Evolutionary conservation across 1,140 invertebrate genomes (phyloP), one percentile per base, ranked within the genome.

Genomic region (Akabosia matsudoensis): DNA sequence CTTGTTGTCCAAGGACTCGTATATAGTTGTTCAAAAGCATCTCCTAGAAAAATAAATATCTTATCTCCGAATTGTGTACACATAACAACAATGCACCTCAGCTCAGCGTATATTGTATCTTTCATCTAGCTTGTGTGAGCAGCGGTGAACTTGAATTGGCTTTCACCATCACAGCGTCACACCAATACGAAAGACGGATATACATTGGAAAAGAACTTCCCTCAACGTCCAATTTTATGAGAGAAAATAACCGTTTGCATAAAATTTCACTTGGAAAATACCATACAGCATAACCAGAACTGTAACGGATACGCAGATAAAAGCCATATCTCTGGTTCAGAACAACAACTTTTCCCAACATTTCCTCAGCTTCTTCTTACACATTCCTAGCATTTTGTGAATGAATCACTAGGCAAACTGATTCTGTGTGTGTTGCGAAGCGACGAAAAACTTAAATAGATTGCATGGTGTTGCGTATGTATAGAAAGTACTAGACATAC

Each of bases 251-350:
- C 61, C 61, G 61, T 67, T 67, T 67, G 61, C 61, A 67, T 67
- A 67, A 67, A 67, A 67, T 67, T 67, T 67, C 61, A 67, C 61
- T 67, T 67, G 61, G 61, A 67, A 67, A 67, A 30, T 67, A n/a
- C 61, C 30, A 67, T 67, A 28, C n/a, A 45, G 18, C 37, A 45
- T 45, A 7, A 45, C 37, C 7, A 18, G 37, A 3, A 31, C 3
- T 7, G 61, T 14, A 67, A 31, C 10, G 28, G 61, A 67, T 67
- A 67, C n/a, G n/a, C 61, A 67, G 61, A 67, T 67, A 67, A 28
- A 67, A 31, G 26, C 3, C 24, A 4, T 61, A 61, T 61, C 54
- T 61, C n/a, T n/a, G 10, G 45, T n/a, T n/a, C n/a, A n/a, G n/a
- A n/a, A n/a, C 10, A 51, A 22, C 54, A 61, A 24, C 24, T 61